Evolutionary conservation across 1,140 invertebrate species (phyloP), one percentile per base, ranked within the genome.

Genomic region (Platyura marginata): DNA sequence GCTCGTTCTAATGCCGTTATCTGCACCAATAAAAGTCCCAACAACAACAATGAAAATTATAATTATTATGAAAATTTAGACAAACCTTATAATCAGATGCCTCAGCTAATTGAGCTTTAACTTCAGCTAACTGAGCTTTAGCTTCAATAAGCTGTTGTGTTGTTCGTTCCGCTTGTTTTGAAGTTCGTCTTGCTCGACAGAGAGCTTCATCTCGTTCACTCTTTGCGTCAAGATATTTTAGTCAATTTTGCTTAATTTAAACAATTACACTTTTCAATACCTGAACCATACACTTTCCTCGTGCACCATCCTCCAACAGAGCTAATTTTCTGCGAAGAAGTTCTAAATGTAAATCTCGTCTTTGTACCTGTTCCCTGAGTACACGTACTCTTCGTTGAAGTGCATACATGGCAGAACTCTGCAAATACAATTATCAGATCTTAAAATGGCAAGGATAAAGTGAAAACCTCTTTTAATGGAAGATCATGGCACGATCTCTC

Each of bases 281-380:
- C 44, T 65, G 67, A 22, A 71, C 39, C 39, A 77, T 66, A 3
- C 72, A 74, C 45, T 76, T 78, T 23, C 77, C 72, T 22, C 76
- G 68, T 2, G 70, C 69, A 36, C 70, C 77, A 35, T 85, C 81
- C 50, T 86, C 82, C 58, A 86, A 82, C 1, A 89, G 68, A 42
- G 78, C 74, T 22, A 89, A 56, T 62, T 94, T 94, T 48, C 87
- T 77, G 19, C 88, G 67, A 16, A 94, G 62, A 35, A 94, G 68
- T 65, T 93, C 89, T 51, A 93, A 63, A 57, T 94, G 89, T 3
- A 94, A 68, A 59, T 94, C 89, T 52, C 89, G 79, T 46, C 87
- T 77, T 56, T 92, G 86, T 13, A 93, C 62, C 57, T 93, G 87
- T 55, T 94, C 89, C 15, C 86, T 69, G 1, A 93, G 56, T 3